These are phyloP conservation scores for Serilophus lunatus DNA, from an alignment of 2,113 vertebrate genomes.

Conservation along the genomic window DNA sequence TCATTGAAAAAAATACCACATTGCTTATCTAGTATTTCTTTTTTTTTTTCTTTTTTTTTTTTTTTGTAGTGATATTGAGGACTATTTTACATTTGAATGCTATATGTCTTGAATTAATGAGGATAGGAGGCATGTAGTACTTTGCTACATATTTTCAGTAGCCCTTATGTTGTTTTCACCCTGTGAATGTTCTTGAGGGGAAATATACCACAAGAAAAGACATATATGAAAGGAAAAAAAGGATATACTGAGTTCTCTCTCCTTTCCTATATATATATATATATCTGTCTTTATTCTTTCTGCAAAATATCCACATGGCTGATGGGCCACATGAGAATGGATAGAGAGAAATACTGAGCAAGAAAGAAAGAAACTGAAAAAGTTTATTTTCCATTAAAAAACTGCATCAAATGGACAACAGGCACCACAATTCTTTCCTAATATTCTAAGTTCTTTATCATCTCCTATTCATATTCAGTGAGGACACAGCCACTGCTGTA, in stretches of 20 bases:
- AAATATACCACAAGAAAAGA: conserved; percentile 1
- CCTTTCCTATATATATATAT: neutral
- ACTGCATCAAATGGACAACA: neutral
- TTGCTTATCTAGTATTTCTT: neutral
- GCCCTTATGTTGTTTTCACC: conserved; percentile 29
- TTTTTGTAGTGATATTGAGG: neutral
- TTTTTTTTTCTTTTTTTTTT: neutral
- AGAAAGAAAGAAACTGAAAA: neutral
- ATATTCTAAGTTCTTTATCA: neutral
- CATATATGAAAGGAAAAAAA: neutral
- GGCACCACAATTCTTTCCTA: neutral
- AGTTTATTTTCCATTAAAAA: neutral
- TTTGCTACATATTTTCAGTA: conserved; percentile 27
- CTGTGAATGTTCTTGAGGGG: conserved; percentile 2
- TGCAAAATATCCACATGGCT: neutral
- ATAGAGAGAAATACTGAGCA: neutral
- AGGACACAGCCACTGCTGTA: neutral
- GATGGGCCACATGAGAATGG: neutral
- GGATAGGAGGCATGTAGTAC: neutral
- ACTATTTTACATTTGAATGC: neutral
- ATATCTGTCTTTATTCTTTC: neutral
- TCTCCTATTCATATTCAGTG: neutral
- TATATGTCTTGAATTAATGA: conserved; percentile 39
- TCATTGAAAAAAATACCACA: neutral
- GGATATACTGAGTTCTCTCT: neutral